Evolutionary conservation across 2,797 vertebrate species (phyloP), one percentile per base, ranked within the genome.

Genomic region (Scarus forsteni): DNA sequence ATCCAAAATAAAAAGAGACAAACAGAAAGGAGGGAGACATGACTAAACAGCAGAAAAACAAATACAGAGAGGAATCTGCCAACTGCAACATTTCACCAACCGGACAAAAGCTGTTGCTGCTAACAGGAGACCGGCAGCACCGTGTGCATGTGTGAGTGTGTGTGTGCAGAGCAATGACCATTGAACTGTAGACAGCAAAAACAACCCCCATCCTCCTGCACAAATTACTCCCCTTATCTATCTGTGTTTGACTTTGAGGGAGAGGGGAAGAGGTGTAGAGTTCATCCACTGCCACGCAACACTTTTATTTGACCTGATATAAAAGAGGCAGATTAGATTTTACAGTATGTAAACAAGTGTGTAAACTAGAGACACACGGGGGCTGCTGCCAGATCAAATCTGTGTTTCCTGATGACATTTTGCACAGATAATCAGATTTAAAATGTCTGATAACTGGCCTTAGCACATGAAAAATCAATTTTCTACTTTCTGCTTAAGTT

Each of bases 51-150:
- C 55, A 84, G 57, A 86, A 77, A 69, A 83, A 81, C 77, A 88
- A 87, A 88, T 62, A 84, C 73, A 75, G 67, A 13, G 61, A 75
- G 87, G 88, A 90, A 90, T 91, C 87, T 91, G 88, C 86, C 79
- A 88, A 75, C 67, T 51, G 63, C 63, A 56, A 84, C 67, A 53
- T 79, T 90, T 89, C 80, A 87, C 62, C 67, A 49, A 35, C 0
- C 39, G 79, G 59, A 91, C 87, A 91, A 88, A 88, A 66, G 77
- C 77, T 57, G 62, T 27, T 39, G 68, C 80, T 87, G 85, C 84
- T 75, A 83, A 79, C 66, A 69, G 77, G 66, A 80, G 64, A 71
- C 14, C 14, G 6, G 78, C 56, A 51, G 46, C 57, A 70, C 27
- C 27, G 27, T 27, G 27, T 27, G 27, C 27, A 27, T 27, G 27